Base-by-base conservation (phyloP, 2,888 invertebrate genomes). In the Panorpa germanica region DNA sequence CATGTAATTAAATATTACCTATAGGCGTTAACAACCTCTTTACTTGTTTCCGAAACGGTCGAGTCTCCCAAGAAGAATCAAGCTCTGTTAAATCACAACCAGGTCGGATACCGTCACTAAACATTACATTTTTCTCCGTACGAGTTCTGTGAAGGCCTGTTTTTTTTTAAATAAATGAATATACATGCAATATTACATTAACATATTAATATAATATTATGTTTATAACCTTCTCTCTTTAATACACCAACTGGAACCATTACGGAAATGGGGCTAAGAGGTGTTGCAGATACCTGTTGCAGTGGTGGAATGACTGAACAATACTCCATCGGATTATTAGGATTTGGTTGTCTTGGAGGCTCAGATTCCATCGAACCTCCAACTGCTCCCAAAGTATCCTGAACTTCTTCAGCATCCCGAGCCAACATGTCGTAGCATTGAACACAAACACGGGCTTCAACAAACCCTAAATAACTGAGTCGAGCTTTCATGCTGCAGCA, bases 81-180 rank as follows among this genome's bases (percentile, higher is more conserved):
- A 78, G 60, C 50, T 77, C 77, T 34, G 80, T 77, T 43, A 83
- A 57, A 56, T 85, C 83, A 45, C 82, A 82, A 37, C 85, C 81
- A 20, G 85, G 85, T 34, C 81, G 63, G 45, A 86, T 82, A 38
- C 85, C 85, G 53, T 86, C 85, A 43, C 81, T 82, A 49, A 85
- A 85, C 68, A 83, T 82, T 26, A 85, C 85, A 41, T 68, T 76
- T 57, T 70, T 78, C 40, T 63, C 70, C 43, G 63, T 71, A 29
- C 61, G 56, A 0, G 43, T 43, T 40, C n/a, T n/a, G n/a, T n/a
- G n/a, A n/a, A n/a, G n/a, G n/a, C n/a, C n/a, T n/a, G n/a, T n/a
- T n/a, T n/a, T n/a, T n/a, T n/a, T n/a, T n/a, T n/a, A n/a, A n/a
- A n/a, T n/a, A n/a, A n/a, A n/a, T n/a, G n/a, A n/a, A n/a, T n/a